Base-by-base conservation (phyloP, 2,888 invertebrate genomes). In the Callinectes sapidus region DNA sequence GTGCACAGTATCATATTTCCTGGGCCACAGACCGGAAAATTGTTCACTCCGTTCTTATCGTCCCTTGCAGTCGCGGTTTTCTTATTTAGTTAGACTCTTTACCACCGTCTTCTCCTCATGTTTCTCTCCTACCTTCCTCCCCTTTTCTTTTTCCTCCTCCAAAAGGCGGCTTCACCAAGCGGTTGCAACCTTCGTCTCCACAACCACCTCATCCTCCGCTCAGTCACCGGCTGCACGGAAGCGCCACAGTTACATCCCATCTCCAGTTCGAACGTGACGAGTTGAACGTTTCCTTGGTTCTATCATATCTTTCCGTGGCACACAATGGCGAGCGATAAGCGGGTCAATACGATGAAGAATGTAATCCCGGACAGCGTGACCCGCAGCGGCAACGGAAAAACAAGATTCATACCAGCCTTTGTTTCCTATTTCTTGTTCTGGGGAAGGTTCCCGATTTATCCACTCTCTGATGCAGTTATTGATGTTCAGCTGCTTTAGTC, bases 271-370 rank as follows among this genome's bases (percentile, higher is more conserved):
- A 81, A 32, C 35, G 16, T 81, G 81, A 81, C 81, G 81, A 81
- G 81, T 81, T 81, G 81, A 81, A 35, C 35, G 35, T 14, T 81
- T 35, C 81, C 81, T 81, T 6, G 81, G 35, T 2, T 32, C 81
- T 32, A 81, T 81, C 81, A 14, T 81, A 81, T 81, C 81, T 81
- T 35, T 32, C 81, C 81, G 8, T 8, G 81, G 16, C 81, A 81
- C 81, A 81, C 81, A 81, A 81, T 81, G 35, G 81, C 81, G 35
- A n/a, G 81, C 81, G 81, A 81, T 81, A 81, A 81, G 81, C 35
- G 32, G 81, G 81, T 81, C 81, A 81, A 81, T 81, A 81, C 81
- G 16, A 35, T 16, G 81, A 81, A 35, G 81, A 81, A 81, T 81
- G 35, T 35, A 32, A 35, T 16, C 35, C 35, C 81, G 32, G 81